Evolutionary conservation across 2,797 vertebrate genomes (phyloP).

Genomic region (Erpetoichthys calabaricus): DNA sequence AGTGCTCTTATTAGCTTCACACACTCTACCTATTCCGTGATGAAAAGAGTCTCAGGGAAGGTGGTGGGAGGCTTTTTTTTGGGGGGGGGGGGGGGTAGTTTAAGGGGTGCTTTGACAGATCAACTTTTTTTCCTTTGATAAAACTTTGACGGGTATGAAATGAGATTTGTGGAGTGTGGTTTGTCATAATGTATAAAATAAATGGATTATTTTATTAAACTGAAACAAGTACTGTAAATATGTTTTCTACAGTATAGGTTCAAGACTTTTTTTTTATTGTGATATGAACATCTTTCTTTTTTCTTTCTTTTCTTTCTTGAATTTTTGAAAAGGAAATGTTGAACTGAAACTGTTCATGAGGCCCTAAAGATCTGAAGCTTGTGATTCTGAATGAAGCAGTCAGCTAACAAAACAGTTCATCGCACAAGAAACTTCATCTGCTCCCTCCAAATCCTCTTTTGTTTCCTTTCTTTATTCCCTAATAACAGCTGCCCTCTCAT

Average conservation of each 20-base stretch:
- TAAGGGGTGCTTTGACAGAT: too few species aligned
- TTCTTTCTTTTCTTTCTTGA: slow-evolving; percentile 4
- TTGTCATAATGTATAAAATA: neutral
- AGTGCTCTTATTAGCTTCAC: neutral
- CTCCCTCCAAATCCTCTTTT: slow-evolving; percentile 63
- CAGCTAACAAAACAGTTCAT: slow-evolving; percentile 57
- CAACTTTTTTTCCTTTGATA: too few species aligned
- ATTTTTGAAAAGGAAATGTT: slow-evolving; percentile 2
- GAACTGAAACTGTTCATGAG: slow-evolving; percentile 25
- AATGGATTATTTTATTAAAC: neutral
- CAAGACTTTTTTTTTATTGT: neutral
- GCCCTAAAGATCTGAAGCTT: slow-evolving; percentile 51
- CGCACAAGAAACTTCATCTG: slow-evolving; percentile 58
- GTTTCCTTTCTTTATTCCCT: slow-evolving; percentile 54
- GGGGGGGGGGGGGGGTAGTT: too few species aligned
- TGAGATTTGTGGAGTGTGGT: too few species aligned
- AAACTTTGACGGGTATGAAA: too few species aligned
- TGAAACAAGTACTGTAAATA: neutral
- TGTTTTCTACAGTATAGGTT: neutral
- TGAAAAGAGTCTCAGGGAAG: too few species aligned
- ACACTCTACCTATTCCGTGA: neutral
- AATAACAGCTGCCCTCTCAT: slow-evolving; percentile 69
- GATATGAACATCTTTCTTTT: neutral
- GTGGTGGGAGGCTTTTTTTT: too few species aligned
- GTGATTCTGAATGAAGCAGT: slow-evolving; percentile 48